Conservation (phyloP, 1,140 invertebrate species). For the Meloidogyne hapla region DNA sequence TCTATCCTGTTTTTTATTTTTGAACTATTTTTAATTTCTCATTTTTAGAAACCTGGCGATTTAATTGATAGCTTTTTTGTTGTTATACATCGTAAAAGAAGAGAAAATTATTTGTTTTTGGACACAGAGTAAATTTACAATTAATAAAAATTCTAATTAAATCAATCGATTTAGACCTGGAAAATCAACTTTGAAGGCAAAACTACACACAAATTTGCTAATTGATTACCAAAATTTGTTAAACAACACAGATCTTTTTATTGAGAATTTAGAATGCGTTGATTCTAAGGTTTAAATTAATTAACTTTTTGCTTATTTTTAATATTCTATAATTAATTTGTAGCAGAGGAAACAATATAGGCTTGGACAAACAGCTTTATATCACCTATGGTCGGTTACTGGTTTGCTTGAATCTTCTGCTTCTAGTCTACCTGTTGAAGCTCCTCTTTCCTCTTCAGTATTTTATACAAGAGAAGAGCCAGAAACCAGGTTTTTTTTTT, state of each 20-base stretch:
- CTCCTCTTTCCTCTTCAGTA: not conserved
- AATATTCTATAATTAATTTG: not conserved
- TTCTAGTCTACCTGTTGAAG: not conserved
- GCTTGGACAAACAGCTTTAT: conserved; percentile 46
- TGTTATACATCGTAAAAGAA: conserved; percentile 39
- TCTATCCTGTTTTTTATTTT: conserved; percentile 24
- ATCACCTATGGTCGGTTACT: conserved; percentile 40
- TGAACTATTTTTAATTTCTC: not conserved
- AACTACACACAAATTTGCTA: not conserved
- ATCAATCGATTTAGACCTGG: conserved; percentile 22
- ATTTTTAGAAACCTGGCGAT: conserved; percentile 35
- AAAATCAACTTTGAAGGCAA: conserved; percentile 22
- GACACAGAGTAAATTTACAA: conserved; percentile 35
- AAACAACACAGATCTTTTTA: not conserved
- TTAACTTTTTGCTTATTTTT: conserved; percentile 5
- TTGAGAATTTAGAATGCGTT: not conserved
- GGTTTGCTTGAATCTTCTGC: conserved; percentile 27
- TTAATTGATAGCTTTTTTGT: conserved; percentile 40
- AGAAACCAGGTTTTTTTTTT: conserved; percentile 15
- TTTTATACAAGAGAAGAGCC: not conserved
- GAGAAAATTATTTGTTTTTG: conserved; percentile 42
- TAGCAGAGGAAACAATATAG: conserved; percentile 16
- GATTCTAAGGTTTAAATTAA: conserved; percentile 1
- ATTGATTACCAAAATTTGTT: conserved; percentile 4
- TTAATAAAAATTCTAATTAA: not conserved